These are phyloP conservation scores for Channallabes apus DNA, from an alignment of 2,797 vertebrate species.

Conservation along the genomic window DNA sequence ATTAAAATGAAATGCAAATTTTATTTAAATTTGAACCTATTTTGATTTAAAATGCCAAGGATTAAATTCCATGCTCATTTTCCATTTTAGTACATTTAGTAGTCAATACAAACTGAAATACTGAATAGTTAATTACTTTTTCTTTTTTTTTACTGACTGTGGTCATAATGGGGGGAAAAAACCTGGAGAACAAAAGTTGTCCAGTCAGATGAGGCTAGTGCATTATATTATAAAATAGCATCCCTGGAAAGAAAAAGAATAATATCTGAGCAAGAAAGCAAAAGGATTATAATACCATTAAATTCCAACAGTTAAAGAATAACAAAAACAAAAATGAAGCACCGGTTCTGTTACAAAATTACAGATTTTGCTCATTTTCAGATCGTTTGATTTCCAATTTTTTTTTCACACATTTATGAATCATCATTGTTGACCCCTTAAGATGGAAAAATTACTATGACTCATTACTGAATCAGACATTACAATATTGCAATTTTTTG, in stretches of 20 bases:
- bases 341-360: background rate
- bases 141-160: no score
- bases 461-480: background rate
- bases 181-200: background rate
- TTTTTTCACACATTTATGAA: slow-evolving; percentile 4
- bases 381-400: background rate
- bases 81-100: background rate
- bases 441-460: background rate
- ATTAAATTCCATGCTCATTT: background rate
- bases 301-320: background rate
- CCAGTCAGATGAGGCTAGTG: background rate
- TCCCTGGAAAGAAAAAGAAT: background rate
- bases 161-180: background rate
- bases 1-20: background rate
- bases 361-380: background rate
- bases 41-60: background rate
- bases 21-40: background rate
- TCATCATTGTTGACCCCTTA: background rate
- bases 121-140: background rate
- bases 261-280: background rate
- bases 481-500: background rate
- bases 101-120: background rate
- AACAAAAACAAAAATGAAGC: background rate
- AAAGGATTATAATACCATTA: background rate
- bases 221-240: background rate